Conservation (phyloP, 2,888 invertebrate species). For the Rhorus exstirpatorius region DNA sequence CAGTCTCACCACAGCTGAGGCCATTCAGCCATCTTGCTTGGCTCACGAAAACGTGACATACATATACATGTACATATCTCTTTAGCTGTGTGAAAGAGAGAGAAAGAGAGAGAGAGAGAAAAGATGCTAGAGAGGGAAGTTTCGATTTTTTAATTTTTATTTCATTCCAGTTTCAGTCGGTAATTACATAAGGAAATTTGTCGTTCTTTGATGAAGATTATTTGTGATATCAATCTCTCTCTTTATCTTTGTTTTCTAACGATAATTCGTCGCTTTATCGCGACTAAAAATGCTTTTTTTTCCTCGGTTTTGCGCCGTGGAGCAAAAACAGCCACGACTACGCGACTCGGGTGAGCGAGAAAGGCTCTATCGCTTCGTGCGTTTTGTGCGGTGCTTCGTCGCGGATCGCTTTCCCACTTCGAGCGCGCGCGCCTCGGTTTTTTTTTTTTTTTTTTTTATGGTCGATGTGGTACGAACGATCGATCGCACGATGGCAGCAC, state of each 20-base stretch:
- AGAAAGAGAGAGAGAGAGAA: conserved; percentile 11
- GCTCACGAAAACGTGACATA: conserved; percentile 41
- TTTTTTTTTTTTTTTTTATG: too few species aligned
- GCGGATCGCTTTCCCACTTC: too few species aligned
- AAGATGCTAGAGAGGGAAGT: conserved; percentile 17
- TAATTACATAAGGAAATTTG: conserved; percentile 50
- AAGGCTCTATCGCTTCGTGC: background rate
- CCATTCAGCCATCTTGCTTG: conserved; percentile 81
- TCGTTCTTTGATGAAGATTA: background rate
- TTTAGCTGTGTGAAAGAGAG: conserved; percentile 12
- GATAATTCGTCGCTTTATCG: background rate
- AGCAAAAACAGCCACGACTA: too few species aligned
- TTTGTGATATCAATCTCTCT: conserved; percentile 1
- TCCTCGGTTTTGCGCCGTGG: too few species aligned
- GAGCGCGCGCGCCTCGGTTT: too few species aligned
- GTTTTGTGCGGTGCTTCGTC: conserved; percentile 44
- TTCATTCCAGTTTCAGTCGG: conserved; percentile 46
- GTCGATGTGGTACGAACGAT: conserved; percentile 2
- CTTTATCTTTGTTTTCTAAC: background rate
- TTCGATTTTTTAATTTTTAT: conserved; percentile 40
- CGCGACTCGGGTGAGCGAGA: conserved; percentile 8
- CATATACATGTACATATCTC: background rate
- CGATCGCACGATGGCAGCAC: conserved; percentile 63
- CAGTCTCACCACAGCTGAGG: conserved; percentile 82
- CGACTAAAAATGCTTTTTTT: background rate